Percentiles rank a stretch among this genome's conserved stretches.
Evolutionary conservation across 2,797 vertebrate genomes (phyloP).

Genomic region (Pitangus sulphuratus): DNA sequence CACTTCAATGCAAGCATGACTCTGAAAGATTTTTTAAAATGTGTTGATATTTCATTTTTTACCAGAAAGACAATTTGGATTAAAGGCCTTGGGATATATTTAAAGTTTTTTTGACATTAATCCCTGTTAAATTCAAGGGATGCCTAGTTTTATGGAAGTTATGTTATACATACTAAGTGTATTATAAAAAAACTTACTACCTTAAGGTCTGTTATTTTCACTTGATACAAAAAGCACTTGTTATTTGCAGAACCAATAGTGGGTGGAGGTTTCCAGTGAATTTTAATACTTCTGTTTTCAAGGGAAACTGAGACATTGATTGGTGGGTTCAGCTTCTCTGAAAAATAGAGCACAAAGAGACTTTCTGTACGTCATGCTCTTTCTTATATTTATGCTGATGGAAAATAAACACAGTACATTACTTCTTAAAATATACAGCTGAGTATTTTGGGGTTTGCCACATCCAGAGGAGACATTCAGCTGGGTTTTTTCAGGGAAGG

Average conservation of each 20-base stretch:
- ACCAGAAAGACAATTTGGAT: background rate
- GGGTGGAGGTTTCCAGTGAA: slow-evolving; percentile 66
- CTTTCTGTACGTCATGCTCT: background rate
- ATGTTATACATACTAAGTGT: background rate
- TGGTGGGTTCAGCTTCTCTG: slow-evolving; percentile 71
- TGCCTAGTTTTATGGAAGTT: background rate
- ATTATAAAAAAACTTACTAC: background rate
- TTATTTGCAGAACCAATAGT: background rate
- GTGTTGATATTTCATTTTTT: background rate
- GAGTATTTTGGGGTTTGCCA: background rate
- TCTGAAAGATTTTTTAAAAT: background rate
- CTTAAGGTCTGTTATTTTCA: slow-evolving; percentile 51
- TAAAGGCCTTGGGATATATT: background rate
- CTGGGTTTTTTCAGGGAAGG: background rate
- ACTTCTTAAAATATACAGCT: background rate
- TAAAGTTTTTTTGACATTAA: background rate
- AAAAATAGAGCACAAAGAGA: slow-evolving; percentile 15
- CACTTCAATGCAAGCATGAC: background rate
- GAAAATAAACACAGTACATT: background rate
- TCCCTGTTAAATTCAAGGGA: background rate
- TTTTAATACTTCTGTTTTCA: slow-evolving; percentile 44
- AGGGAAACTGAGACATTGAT: slow-evolving; percentile 47
- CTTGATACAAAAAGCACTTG: slow-evolving; percentile 67
- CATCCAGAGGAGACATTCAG: background rate
- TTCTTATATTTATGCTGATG: background rate